These are phyloP conservation scores for Oryzias sinensis DNA, from an alignment of 2,797 vertebrate genomes.

Conservation along the genomic window DNA sequence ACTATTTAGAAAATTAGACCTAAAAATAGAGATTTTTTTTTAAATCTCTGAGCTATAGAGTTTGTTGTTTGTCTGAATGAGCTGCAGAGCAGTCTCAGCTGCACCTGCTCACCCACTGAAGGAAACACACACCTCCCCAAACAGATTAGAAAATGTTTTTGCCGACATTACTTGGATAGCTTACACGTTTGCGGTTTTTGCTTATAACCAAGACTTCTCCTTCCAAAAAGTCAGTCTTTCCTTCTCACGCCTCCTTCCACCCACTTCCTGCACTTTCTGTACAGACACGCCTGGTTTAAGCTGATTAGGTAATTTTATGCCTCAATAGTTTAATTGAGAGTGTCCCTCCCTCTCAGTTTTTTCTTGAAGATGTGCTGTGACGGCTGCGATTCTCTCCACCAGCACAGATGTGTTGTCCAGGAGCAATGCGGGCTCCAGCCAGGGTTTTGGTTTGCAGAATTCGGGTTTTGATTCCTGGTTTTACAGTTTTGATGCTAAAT, in stretches of 20 bases:
- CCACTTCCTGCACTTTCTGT: conserved; percentile 5
- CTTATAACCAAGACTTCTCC: conserved; percentile 25
- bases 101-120: conserved; percentile 42
- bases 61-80: conserved; percentile 15
- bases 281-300: conserved; percentile 1
- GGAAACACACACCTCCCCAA: conserved; percentile 26
- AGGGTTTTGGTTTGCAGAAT: no score
- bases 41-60: conserved; percentile 14
- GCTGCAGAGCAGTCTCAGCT: conserved; percentile 29
- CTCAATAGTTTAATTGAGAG: no score
- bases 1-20: conserved; percentile 21
- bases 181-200: conserved; percentile 32
- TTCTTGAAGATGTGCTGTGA: no score
- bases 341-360: no score
- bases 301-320: no score
- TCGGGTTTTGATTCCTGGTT: no score
- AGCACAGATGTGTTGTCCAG: no score
- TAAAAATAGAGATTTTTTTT: conserved; percentile 34
- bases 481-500: no score
- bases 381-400: no score
- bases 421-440: no score
- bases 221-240: conserved; percentile 24
- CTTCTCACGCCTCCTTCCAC: neutral
- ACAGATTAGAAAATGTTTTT: conserved; percentile 44
- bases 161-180: conserved; percentile 37